phyloP scores from a whole-genome alignment of 2,113 vertebrate species.

The Phalacrocorax brasilianus region DNA sequence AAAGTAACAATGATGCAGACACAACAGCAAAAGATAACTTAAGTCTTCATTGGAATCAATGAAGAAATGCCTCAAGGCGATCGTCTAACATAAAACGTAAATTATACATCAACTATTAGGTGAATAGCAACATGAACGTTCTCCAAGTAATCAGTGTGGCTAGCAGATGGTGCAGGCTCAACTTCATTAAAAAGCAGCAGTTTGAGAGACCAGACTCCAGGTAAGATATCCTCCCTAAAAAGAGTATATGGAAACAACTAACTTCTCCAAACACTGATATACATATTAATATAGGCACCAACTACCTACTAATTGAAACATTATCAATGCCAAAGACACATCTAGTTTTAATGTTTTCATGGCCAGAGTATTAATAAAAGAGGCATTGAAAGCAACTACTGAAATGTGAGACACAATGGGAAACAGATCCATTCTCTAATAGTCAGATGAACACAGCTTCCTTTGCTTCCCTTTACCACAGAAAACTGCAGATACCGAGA shows the following conservation, averaged over 20 bases:
- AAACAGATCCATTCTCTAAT: background rate
- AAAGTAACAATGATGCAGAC: background rate
- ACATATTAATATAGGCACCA: background rate
- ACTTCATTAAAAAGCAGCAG: background rate
- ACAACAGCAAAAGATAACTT: background rate
- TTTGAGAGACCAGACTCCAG: background rate
- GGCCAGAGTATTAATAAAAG: background rate
- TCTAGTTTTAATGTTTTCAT: background rate
- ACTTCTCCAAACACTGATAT: background rate
- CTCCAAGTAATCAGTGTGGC: background rate
- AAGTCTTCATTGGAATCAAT: background rate
- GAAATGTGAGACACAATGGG: accelerated
- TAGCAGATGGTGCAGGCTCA: background rate
- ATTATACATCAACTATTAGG: background rate
- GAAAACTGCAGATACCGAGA: background rate
- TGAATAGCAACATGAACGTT: background rate
- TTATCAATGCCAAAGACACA: background rate
- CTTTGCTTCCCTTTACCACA: background rate
- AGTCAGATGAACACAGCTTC: background rate
- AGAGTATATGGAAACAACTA: background rate
- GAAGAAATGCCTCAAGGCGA: background rate
- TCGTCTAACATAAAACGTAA: background rate
- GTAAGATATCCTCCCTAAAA: background rate
- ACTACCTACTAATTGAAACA: background rate
- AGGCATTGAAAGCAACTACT: background rate